Evolutionary conservation across 2,888 invertebrate species (phyloP).

Genomic region (Cataglyphis rosenhaueri): DNA sequence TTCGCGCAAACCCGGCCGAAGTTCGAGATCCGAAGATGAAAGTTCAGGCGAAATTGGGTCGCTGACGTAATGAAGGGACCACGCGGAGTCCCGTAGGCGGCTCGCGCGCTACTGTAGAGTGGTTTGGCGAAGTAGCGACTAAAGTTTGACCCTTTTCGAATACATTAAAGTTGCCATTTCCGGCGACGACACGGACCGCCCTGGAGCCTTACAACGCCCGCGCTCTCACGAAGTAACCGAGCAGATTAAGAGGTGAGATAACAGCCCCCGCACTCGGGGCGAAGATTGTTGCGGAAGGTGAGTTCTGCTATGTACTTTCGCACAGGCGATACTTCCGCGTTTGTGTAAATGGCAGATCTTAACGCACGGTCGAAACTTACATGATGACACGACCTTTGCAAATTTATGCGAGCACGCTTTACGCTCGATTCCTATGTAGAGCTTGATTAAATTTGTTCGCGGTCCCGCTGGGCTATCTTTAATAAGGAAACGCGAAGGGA

Average conservation of each 20-base stretch:
- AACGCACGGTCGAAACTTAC: conserved; percentile 52
- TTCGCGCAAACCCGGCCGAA: conserved; percentile 51
- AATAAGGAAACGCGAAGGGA: conserved; percentile 30
- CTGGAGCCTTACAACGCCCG: conserved; percentile 52
- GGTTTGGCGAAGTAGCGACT: conserved; percentile 71
- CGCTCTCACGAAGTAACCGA: conserved; percentile 44
- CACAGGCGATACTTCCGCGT: conserved; percentile 35
- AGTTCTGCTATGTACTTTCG: conserved; percentile 19
- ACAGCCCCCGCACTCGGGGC: conserved; percentile 2
- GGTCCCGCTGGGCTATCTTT: not conserved
- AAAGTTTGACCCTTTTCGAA: conserved; percentile 75
- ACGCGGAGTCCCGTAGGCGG: conserved; percentile 61
- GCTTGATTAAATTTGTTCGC: conserved; percentile 40
- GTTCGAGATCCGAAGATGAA: conserved; percentile 71
- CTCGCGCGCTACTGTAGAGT: conserved; percentile 60
- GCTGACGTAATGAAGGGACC: conserved; percentile 72
- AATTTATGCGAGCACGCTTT: conserved; percentile 34
- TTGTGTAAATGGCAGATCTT: conserved; percentile 53
- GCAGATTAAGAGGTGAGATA: conserved; percentile 52
- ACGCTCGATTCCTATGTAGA: conserved; percentile 21
- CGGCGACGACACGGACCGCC: conserved; percentile 56
- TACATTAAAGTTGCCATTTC: conserved; percentile 70
- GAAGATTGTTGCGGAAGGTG: conserved; percentile 42
- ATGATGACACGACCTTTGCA: conserved; percentile 17
- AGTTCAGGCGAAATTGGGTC: conserved; percentile 71